Conservation (phyloP, 2,113 vertebrate species). For the Elaphurus davidianus region DNA sequence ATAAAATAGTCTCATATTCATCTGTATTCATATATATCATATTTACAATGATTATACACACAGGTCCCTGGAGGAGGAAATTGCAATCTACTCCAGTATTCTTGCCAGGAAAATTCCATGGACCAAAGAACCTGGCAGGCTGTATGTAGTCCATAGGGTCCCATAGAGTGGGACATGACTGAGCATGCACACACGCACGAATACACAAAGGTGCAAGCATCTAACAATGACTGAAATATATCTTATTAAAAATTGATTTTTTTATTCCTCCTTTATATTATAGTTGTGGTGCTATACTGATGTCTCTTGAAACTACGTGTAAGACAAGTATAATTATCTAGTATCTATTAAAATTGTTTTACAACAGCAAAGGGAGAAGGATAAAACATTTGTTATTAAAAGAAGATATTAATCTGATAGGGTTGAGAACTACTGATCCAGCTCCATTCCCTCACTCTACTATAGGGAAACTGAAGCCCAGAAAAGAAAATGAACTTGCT, state of each 20-base stretch:
- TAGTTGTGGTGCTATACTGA: neutral
- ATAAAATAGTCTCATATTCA: neutral
- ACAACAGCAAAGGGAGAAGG: neutral
- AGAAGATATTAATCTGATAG: neutral
- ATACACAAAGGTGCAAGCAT: neutral
- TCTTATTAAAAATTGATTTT: neutral
- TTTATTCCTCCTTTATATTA: constrained; percentile 8
- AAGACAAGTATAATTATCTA: neutral
- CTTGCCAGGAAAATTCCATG: neutral
- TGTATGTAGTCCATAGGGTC: neutral
- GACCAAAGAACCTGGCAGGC: neutral
- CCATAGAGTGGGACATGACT: neutral
- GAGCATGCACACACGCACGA: neutral
- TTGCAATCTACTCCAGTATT: neutral
- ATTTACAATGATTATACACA: neutral
- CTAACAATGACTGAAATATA: neutral
- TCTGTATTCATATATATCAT: neutral
- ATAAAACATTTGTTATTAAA: constrained; percentile 1
- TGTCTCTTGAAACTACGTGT: neutral
- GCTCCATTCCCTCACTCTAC: neutral
- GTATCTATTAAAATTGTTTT: neutral
- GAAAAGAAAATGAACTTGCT: neutral
- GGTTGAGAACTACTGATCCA: neutral
- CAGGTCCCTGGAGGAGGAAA: neutral
- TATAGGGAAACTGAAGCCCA: neutral